Evolutionary conservation across 2,797 vertebrate genomes (phyloP), one percentile per base, ranked within the genome.

Genomic region (Meda fulgida): DNA sequence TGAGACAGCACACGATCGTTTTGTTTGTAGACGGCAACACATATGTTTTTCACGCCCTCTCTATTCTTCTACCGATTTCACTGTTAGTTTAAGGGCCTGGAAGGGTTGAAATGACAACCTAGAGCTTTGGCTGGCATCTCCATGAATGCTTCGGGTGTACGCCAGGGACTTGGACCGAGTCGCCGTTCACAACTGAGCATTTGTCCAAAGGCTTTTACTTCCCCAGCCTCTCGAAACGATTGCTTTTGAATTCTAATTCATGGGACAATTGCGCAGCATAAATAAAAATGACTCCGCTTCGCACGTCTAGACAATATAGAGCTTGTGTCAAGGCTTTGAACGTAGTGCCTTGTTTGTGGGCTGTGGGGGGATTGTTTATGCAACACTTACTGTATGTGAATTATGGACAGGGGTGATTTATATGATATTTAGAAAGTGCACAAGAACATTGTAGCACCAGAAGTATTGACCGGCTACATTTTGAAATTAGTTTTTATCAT

Each of bases 91-190:
- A 73, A 85, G 83, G 73, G 80, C 80, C 87, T 88, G 89, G 91
- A 91, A 91, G 89, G 85, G 85, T 91, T 91, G 91, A 80, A 91
- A 90, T 91, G 90, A 91, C 89, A 89, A 89, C 88, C 91, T 46
- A 83, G 88, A 60, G 78, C 82, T 76, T 89, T 85, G 88, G 88
- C 85, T 92, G 90, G 88, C 87, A 89, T 86, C 75, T 66, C 84
- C 86, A 85, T 76, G 71, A 90, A 89, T 89, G 90, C 83, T 88
- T 78, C 79, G 58, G 81, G 87, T 85, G 76, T 67, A 87, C 36
- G 85, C 85, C 89, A 89, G 89, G 73, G 72, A 87, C 86, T 86
- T 69, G 85, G 82, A 85, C 51, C 46, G 29, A 76, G 78, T 66
- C 70, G 69, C 79, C 29, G 19, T 69, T 87, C 73, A 71, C 81